Base-by-base conservation (phyloP, 2,888 invertebrate species). In the Hetaerina titia region DNA sequence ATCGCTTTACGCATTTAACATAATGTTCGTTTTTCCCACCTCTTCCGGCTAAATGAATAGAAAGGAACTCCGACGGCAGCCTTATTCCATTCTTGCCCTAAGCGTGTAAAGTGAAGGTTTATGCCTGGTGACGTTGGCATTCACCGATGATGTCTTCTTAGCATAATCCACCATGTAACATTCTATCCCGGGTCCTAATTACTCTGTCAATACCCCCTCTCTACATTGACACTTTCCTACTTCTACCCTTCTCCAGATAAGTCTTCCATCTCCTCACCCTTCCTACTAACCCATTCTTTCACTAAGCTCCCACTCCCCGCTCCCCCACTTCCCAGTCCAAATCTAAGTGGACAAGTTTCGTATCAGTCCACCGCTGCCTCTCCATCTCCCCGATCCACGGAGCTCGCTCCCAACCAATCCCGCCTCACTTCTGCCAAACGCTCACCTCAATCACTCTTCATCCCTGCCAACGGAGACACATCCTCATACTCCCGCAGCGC, bases 361-460 rank as follows among this genome's bases (percentile, higher is more conserved):
- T 25, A 58, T 90, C 63, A 56, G 69, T 92, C 74, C 15, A 90
- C 31, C 31, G 81, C n/a, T n/a, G 90, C 31, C n/a, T 56, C 64
- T 69, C 64, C 64, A 8, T 56, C 92, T n/a, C 56, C 31, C 25
- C 22, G 57, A 89, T 89, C 89, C 89, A 89, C 89, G 81, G 60
- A 60, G 11, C 81, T 15, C 15, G 11, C 57, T 22, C 13, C 58
- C n/a, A 7, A 89, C 57, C 92, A 92, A 63, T 63, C 92, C 69
- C 22, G 56, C 19, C 92, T 90, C 64, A 45, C 69, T 56, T 56
- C 56, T 92, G 92, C 92, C 92, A 92, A 92, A 92, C 56, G 92
- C 69, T 69, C 92, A 25, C 25, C 92, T 92, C 92, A 64, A 92
- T 92, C 92, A 69, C 92, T 92, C 92, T 92, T 92, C 64, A 92